phyloP scores from a whole-genome alignment of 2,888 invertebrate genomes.

The Hirtodrosophila confusa region DNA sequence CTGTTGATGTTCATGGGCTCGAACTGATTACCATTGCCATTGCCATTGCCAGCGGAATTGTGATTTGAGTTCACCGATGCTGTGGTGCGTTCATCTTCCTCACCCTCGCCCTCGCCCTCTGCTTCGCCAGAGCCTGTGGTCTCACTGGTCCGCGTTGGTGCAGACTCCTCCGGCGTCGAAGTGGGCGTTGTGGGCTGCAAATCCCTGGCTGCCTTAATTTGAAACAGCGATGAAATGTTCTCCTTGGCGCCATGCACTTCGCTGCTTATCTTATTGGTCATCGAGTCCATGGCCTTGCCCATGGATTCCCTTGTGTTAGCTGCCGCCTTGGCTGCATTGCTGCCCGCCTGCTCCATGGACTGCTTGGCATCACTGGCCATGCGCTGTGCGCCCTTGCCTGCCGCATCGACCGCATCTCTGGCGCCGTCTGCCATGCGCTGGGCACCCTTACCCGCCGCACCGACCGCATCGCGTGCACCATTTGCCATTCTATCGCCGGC shows the following conservation, averaged over 20 bases:
- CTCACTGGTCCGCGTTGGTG: constrained; percentile 50
- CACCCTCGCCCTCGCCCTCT: constrained; percentile 67
- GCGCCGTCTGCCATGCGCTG: constrained; percentile 68
- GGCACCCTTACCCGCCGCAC: constrained; percentile 61
- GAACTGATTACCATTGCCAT: constrained; percentile 50
- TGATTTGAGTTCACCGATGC: constrained; percentile 83
- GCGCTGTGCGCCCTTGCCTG: constrained; percentile 60
- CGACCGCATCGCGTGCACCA: constrained; percentile 61
- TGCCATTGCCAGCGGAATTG: constrained; percentile 71
- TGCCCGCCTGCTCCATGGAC: constrained; percentile 68
- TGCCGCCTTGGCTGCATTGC: constrained; percentile 66
- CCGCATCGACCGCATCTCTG: constrained; percentile 62
- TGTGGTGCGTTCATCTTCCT: constrained; percentile 83
- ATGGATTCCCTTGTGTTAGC: constrained; percentile 65
- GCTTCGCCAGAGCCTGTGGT: constrained; percentile 54
- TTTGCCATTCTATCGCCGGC: constrained; percentile 51
- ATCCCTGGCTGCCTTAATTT: constrained; percentile 73
- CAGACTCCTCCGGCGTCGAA: constrained; percentile 54
- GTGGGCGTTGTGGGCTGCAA: constrained; percentile 36
- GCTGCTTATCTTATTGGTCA: constrained; percentile 70
- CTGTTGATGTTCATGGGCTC: constrained; percentile 52
- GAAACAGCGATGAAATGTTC: constrained; percentile 75
- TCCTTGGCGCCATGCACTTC: constrained; percentile 78
- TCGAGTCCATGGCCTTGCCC: constrained; percentile 68
- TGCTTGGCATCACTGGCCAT: constrained; percentile 63